Evolutionary conservation across 2,888 invertebrate genomes (phyloP), one percentile per base, ranked within the genome.

Genomic region (Melinaea marsaeus): DNA sequence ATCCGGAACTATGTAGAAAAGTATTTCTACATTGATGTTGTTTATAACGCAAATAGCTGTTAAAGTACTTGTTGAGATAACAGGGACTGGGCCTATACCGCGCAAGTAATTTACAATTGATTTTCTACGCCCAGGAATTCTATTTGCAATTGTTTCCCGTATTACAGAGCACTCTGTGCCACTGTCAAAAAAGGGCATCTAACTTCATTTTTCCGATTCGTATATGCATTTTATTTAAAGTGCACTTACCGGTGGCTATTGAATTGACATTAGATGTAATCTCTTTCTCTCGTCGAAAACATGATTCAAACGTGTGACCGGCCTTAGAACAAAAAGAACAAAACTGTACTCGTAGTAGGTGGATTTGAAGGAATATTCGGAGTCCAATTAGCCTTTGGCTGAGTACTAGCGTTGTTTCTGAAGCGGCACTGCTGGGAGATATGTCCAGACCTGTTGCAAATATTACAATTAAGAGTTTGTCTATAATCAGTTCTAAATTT

Each of bases 91-190:
- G 1, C 65, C 63, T 33, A 60, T 57, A 3, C 64, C 61, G 13
- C 46, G 58, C 13, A 65, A 48, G 58, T 60, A 64, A 9, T 59
- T 71, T 0, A 72, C 70, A 1, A 1, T 34, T 11, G 58, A 2
- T 13, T 22, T 22, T 57, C 72, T 46, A 65, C 65, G 55, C 0
- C 75, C 75, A 0, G 74, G n/a, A n/a, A n/a, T n/a, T 46, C 56
- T 62, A 2, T 59, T 58, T 5, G 73, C 72, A 1, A 74, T 2
- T 0, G 73, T 71, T 46, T 72, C 72, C 0, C 70, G 63, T 2
- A 73, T 70, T 0, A 73, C 13, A 3, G 74, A 73, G 60, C 72
- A 74, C 33, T 74, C 74, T 0, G 73, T 72, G 0, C 75, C 75
- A 47, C 74, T 74, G 47, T 75, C 76, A n/a, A 48, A 75, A 75